phyloP scores from a whole-genome alignment of 2,888 invertebrate genomes.

The Ypsolopha scabrella region DNA sequence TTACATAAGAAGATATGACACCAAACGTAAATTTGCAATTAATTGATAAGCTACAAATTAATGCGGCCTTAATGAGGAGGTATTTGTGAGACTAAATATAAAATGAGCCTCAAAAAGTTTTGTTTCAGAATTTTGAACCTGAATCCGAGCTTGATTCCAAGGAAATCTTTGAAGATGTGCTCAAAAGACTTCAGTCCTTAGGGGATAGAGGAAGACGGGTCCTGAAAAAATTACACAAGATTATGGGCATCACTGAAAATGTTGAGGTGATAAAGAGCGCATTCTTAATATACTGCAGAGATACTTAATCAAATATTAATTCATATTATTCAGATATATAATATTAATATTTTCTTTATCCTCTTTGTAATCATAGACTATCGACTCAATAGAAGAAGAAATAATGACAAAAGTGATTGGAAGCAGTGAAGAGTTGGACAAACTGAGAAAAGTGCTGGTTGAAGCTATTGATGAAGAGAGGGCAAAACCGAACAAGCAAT shows the following conservation, averaged over 20 bases:
- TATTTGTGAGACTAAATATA: too few relatives aligned
- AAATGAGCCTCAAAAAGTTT: too few relatives aligned
- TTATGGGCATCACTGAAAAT: conserved; percentile 36
- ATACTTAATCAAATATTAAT: too few relatives aligned
- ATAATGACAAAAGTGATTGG: conserved; percentile 35
- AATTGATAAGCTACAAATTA: too few relatives aligned
- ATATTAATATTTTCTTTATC: too few relatives aligned
- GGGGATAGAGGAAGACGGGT: conserved; percentile 71
- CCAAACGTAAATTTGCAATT: too few relatives aligned
- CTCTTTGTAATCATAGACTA: not conserved
- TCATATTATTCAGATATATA: too few relatives aligned
- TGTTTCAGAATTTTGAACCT: not conserved
- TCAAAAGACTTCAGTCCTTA: conserved; percentile 65
- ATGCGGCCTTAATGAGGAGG: too few relatives aligned
- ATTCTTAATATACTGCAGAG: too few relatives aligned
- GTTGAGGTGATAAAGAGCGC: conserved; percentile 30
- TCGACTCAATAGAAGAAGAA: conserved; percentile 2
- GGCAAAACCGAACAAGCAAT: conserved; percentile 31
- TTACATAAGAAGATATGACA: too few relatives aligned
- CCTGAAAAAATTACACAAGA: conserved; percentile 63
- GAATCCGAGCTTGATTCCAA: conserved; percentile 32
- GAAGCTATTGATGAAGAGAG: conserved; percentile 62
- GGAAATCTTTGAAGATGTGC: conserved; percentile 72
- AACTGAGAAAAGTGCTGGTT: conserved; percentile 39
- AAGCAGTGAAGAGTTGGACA: conserved; percentile 45